Conservation (phyloP, 2,113 vertebrate species). For the Labeo rohita region DNA sequence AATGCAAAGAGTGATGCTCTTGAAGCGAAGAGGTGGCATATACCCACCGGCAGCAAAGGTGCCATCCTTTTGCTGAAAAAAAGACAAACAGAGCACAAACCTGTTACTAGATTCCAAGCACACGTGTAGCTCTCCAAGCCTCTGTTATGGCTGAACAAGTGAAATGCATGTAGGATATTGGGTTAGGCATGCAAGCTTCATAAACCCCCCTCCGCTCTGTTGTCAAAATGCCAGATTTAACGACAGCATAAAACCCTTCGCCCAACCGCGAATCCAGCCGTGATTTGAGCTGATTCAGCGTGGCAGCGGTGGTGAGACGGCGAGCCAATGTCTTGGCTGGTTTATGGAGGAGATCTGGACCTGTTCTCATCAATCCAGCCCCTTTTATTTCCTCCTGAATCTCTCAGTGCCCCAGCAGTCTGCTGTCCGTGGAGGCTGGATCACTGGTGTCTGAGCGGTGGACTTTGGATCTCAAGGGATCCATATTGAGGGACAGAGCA, state of each 20-base stretch:
- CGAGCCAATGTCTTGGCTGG: conserved; percentile 44
- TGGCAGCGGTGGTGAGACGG: conserved; percentile 24
- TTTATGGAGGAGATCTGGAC: conserved; percentile 52
- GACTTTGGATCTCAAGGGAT: conserved; percentile 26
- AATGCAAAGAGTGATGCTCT: conserved; percentile 88
- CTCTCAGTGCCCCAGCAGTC: conserved; percentile 29
- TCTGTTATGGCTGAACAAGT: conserved; percentile 29
- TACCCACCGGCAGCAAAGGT: conserved; percentile 95
- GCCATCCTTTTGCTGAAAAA: conserved; percentile 90
- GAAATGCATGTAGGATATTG: conserved; percentile 14
- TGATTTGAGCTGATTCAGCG: conserved; percentile 51
- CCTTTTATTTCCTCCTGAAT: conserved; percentile 48
- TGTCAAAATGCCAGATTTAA: conserved; percentile 48
- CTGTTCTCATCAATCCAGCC: conserved; percentile 45
- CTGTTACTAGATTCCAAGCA: background rate
- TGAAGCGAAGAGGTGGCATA: conserved; percentile 97
- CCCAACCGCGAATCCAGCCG: conserved; percentile 3
- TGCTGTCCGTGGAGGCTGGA: conserved; percentile 3
- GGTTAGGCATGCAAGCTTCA: conserved; percentile 26
- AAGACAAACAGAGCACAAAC: background rate
- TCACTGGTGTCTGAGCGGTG: background rate
- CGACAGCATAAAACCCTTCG: conserved; percentile 32
- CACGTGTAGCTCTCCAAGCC: background rate
- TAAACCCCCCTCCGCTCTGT: conserved; percentile 29
- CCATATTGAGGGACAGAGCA: background rate